Percentiles rank a stretch among this genome's conserved stretches.
Evolutionary conservation across 2,888 invertebrate genomes (phyloP).

Genomic region (Oeneis ivallda): DNA sequence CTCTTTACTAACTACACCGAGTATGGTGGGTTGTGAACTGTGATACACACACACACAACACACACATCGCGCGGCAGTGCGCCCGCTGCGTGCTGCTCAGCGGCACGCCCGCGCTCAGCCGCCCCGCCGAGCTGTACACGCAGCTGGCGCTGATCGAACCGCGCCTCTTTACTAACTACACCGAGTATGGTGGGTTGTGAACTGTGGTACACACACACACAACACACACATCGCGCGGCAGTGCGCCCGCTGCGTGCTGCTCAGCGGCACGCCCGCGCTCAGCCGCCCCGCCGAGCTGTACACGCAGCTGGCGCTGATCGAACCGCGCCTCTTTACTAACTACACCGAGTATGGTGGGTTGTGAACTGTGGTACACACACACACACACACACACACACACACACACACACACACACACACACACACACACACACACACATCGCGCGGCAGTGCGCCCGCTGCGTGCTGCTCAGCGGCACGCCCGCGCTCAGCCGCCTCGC

Average conservation of each 20-base stretch:
- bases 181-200: slow-evolving; percentile 76
- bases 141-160: slow-evolving; percentile 90
- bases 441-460: slow-evolving; percentile 82
- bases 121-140: slow-evolving; percentile 93
- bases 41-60: too few relatives aligned
- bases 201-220: too few relatives aligned
- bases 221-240: slow-evolving; percentile 78
- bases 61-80: slow-evolving; percentile 82
- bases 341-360: slow-evolving; percentile 82
- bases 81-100: slow-evolving; percentile 89
- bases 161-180: slow-evolving; percentile 84
- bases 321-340: slow-evolving; percentile 84
- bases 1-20: slow-evolving; percentile 85
- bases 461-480: slow-evolving; percentile 94
- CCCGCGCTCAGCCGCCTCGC: slow-evolving; percentile 95
- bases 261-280: slow-evolving; percentile 97
- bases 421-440: slow-evolving; percentile 51
- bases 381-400: too few relatives aligned
- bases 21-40: slow-evolving; percentile 66
- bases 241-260: slow-evolving; percentile 86
- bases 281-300: slow-evolving; percentile 95
- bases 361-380: neutral
- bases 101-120: slow-evolving; percentile 96
- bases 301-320: slow-evolving; percentile 90
- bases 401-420: too few relatives aligned